These are phyloP conservation scores for Drosophila busckii DNA, from an alignment of 1,140 invertebrate species.

Conservation along the genomic window DNA sequence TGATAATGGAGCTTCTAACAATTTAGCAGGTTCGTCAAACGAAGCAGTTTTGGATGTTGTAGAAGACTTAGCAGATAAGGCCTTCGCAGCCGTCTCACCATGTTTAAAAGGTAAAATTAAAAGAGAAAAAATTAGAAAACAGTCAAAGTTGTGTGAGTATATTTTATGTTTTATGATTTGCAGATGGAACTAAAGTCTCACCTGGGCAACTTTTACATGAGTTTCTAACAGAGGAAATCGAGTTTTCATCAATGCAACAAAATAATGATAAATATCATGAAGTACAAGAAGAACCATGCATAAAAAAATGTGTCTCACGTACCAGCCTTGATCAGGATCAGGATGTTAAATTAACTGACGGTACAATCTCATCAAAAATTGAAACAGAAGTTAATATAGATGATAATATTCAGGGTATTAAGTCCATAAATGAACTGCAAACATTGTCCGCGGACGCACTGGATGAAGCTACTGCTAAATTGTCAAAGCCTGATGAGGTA, in stretches of 20 bases:
- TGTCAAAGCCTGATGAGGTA: slow-evolving; percentile 45
- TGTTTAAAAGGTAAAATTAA: slow-evolving; percentile 19
- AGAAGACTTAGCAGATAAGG: slow-evolving; percentile 5
- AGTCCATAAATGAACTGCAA: slow-evolving; percentile 17
- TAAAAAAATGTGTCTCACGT: slow-evolving; percentile 36
- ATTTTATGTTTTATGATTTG: background rate
- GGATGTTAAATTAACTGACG: background rate
- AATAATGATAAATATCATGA: slow-evolving; percentile 1
- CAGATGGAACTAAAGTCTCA: slow-evolving; percentile 2
- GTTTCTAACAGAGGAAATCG: slow-evolving; percentile 37
- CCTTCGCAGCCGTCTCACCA: background rate
- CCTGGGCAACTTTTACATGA: slow-evolving; percentile 24
- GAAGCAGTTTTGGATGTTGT: slow-evolving; percentile 8
- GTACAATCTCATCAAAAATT: slow-evolving; percentile 1
- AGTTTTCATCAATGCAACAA: slow-evolving; percentile 11
- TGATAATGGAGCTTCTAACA: slow-evolving; percentile 54
- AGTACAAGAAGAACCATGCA: slow-evolving; percentile 33
- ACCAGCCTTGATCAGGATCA: slow-evolving; percentile 5
- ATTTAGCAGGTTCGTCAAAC: slow-evolving; percentile 52
- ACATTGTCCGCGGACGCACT: slow-evolving; percentile 36
- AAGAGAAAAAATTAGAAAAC: no score
- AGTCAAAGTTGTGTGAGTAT: no score
- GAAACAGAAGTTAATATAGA: slow-evolving; percentile 2
- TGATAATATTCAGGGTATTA: slow-evolving; percentile 3
- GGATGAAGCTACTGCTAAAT: slow-evolving; percentile 38